phyloP scores from a whole-genome alignment of 35 echinoderm and acorn worm genomes.

The Apostichopus japonicus region DNA sequence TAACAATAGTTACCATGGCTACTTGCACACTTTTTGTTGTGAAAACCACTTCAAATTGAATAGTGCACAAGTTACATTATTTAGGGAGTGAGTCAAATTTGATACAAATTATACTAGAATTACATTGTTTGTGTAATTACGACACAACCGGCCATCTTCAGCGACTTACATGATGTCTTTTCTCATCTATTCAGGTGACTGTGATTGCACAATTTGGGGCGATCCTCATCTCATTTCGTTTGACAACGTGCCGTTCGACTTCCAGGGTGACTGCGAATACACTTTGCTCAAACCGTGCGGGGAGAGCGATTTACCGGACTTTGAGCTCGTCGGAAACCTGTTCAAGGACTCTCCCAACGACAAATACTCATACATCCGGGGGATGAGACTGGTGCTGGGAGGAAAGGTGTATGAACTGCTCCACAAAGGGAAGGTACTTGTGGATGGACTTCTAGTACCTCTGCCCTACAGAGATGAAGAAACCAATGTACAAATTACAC shows the following conservation, averaged over 20 bases:
- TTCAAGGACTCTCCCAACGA: no score
- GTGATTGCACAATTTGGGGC: constrained; percentile 25
- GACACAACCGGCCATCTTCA: background rate
- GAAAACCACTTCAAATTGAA: background rate
- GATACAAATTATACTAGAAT: no score
- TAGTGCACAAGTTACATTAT: constrained; percentile 15
- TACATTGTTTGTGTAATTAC: no score
- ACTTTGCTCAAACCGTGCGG: no score
- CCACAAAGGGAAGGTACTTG: background rate
- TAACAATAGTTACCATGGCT: no score
- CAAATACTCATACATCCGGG: background rate
- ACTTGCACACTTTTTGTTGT: background rate
- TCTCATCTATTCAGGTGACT: constrained; percentile 44
- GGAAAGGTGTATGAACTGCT: constrained; percentile 13
- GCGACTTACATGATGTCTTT: constrained; percentile 4
- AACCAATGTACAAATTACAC: background rate
- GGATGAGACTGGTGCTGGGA: background rate
- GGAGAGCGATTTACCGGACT: no score
- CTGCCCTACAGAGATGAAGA: background rate
- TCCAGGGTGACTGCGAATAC: no score
- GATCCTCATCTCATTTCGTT: background rate
- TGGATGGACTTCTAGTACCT: no score
- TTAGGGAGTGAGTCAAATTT: background rate
- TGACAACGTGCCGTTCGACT: no score
- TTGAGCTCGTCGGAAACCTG: no score